Base-by-base conservation (phyloP, 2,113 vertebrate species). In the Clarias batrachus region DNA sequence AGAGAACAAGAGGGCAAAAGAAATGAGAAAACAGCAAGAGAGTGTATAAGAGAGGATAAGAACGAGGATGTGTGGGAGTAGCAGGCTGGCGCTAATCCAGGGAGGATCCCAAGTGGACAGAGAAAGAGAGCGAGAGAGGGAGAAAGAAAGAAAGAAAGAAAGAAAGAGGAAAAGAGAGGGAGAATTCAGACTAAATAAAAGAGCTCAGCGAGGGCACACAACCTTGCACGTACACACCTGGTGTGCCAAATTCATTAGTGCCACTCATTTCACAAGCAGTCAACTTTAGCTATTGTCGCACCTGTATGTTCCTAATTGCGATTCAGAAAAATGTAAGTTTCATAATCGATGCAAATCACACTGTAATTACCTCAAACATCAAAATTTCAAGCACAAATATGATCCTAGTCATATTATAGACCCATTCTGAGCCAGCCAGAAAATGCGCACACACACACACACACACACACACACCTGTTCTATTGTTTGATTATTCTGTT, bases 191-290 rank as follows among this genome's bases (percentile, higher is more conserved):
- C n/a, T 17, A 71, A 88, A 89, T 87, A 89, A 88, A 88, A 82
- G 57, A 88, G 62, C 80, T 71, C 16, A 23, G n/a, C 65, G 7
- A 87, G n/a, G 33, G 9, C 81, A 57, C 41, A 66, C 59, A 52
- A 81, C 17, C 23, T 77, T 57, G 4, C 66, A 30, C 37, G 66
- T 33, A 76, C 59, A 82, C 60, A 70, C 63, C 84, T 81, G 87
- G 70, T 71, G 68, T 89, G 85, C 81, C 87, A 88, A 87, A 86
- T 89, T 87, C 76, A 90, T 89, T 87, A 86, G 85, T 84, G 85
- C 85, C 76, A 85, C 84, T 88, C 89, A 77, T 81, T 85, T 27
- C 85, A 84, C 78, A 68, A 30, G 57, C 25, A 65, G 82, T 57
- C 77, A 66, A 52, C 80, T 66, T 63, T 63, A 41, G 27, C 87